These are phyloP conservation scores for Antedon mediterranea DNA, from an alignment of 53 echinoderm and acorn worm genomes.

Conservation along the genomic window DNA sequence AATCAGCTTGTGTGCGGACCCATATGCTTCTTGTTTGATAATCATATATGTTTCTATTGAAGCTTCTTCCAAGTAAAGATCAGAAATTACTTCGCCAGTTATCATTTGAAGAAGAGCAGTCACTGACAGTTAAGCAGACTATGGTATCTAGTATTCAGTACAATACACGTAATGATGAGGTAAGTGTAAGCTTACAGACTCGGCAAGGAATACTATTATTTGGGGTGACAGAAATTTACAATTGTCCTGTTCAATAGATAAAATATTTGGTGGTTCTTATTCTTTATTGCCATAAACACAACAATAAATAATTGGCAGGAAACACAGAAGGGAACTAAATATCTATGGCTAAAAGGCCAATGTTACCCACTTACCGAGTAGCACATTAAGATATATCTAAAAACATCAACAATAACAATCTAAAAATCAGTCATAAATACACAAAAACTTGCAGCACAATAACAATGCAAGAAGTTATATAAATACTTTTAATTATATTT, in stretches of 20 bases:
- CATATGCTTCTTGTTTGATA: no score
- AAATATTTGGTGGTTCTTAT: background rate
- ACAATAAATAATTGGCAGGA: no score
- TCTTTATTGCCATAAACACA: background rate
- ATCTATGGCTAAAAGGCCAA: no score
- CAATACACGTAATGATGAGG: conserved; percentile 62
- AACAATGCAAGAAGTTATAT: no score
- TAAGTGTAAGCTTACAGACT: conserved; percentile 1
- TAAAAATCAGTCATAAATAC: no score
- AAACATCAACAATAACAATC: no score
- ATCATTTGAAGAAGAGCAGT: conserved; percentile 81
- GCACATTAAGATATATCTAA: no score
- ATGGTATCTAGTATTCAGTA: conserved; percentile 4
- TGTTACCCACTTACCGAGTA: no score
- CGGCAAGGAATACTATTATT: background rate
- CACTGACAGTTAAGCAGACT: conserved; percentile 35
- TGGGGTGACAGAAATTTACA: background rate
- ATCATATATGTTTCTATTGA: background rate
- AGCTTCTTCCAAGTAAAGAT: conserved; percentile 76
- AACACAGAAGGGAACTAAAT: no score
- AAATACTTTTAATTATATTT: no score
- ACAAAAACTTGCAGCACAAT: no score
- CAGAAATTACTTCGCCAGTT: conserved; percentile 76
- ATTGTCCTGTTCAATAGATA: background rate
- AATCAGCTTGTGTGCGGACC: no score